These are phyloP conservation scores for Drosophila serrata DNA, from an alignment of 1,140 invertebrate species.

Conservation along the genomic window DNA sequence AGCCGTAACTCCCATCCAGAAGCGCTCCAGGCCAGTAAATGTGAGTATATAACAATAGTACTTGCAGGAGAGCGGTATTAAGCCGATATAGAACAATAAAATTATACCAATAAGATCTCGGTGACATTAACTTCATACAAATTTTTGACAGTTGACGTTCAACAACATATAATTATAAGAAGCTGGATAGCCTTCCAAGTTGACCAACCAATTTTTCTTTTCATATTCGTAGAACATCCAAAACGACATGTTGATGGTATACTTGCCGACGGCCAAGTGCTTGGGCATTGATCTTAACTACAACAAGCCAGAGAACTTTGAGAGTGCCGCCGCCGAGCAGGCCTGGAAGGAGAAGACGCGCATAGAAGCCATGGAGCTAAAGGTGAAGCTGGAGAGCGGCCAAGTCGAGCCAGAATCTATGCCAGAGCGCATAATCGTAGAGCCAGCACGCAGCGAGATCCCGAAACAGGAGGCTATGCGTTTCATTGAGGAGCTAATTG, in stretches of 20 bases:
- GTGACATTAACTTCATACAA: not conserved
- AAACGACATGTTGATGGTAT: conserved; percentile 86
- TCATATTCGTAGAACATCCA: conserved; percentile 39
- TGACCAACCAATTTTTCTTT: not conserved
- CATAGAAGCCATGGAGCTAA: conserved; percentile 86
- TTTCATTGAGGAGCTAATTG: conserved; percentile 72
- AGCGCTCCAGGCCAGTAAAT: conserved; percentile 41
- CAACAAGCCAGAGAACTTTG: conserved; percentile 86
- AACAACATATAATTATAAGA: not conserved
- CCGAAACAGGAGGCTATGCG: conserved; percentile 69
- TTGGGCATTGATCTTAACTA: conserved; percentile 87
- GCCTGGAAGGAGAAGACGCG: conserved; percentile 88
- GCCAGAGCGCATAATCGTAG: conserved; percentile 87
- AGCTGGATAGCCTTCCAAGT: too few species aligned
- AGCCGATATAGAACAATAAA: not conserved
- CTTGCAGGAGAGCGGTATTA: not conserved
- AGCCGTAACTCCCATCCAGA: conserved; percentile 70
- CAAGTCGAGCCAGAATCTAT: conserved; percentile 88
- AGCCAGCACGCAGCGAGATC: conserved; percentile 80
- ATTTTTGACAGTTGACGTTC: not conserved
- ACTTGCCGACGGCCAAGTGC: conserved; percentile 87
- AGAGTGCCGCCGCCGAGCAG: conserved; percentile 86
- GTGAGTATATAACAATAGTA: conserved; percentile 29
- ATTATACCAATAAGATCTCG: not conserved
- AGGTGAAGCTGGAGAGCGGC: conserved; percentile 86